Evolutionary conservation across 2,888 invertebrate species (phyloP).

Genomic region (Exocentrus adspersus): DNA sequence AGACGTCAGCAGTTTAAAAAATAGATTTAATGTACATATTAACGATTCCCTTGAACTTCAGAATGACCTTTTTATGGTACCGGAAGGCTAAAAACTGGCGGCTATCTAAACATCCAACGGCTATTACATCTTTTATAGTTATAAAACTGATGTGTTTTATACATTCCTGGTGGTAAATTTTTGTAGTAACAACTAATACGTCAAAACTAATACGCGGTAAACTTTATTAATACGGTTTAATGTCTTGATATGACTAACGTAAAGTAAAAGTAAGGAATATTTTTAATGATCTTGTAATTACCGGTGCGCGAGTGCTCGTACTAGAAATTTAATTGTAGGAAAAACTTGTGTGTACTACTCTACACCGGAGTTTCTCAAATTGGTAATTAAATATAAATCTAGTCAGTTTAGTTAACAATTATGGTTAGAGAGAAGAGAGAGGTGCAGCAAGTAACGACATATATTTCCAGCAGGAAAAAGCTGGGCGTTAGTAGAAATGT

Average conservation of each 20-base stretch:
- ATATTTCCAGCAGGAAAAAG: no score
- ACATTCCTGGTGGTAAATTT: background rate
- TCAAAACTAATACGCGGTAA: no score
- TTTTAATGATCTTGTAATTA: background rate
- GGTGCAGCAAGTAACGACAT: no score
- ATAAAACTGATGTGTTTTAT: background rate
- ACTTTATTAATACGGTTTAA: no score
- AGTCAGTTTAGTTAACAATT: background rate
- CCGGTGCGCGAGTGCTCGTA: no score
- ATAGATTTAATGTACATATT: background rate
- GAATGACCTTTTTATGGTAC: conserved; percentile 50
- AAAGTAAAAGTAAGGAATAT: background rate
- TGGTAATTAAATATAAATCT: background rate
- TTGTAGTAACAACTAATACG: background rate
- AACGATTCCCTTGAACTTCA: conserved; percentile 52
- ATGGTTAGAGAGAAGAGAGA: background rate
- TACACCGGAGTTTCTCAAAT: background rate
- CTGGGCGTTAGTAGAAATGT: no score
- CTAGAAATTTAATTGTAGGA: background rate
- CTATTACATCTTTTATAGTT: background rate
- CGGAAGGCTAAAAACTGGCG: conserved; percentile 23
- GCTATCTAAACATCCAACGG: background rate
- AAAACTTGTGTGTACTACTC: background rate
- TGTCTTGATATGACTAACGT: background rate
- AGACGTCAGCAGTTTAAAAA: background rate